phyloP scores from a whole-genome alignment of 1,140 invertebrate genomes.

The Zaprionus lachaisei region DNA sequence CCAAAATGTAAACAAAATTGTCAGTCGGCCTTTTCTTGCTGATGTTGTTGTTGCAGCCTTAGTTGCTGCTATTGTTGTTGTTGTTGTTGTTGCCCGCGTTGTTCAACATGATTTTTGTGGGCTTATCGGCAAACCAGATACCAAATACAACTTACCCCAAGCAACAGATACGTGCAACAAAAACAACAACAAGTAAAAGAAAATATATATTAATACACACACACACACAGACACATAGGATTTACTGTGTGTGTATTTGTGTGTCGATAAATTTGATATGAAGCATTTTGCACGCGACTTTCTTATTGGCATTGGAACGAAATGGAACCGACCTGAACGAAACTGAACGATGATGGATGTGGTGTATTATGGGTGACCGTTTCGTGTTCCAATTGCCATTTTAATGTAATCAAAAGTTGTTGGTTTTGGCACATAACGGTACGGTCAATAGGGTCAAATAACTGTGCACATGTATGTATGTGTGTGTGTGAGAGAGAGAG shows the following conservation, averaged over 20 bases:
- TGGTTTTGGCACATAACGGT: constrained; percentile 34
- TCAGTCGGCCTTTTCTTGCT: constrained; percentile 46
- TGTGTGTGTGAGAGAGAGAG: not conserved
- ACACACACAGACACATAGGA: not conserved
- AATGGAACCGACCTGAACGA: constrained; percentile 53
- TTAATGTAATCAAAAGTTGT: constrained; percentile 40
- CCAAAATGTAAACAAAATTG: constrained; percentile 79
- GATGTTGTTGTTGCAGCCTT: constrained; percentile 16
- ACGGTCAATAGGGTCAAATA: constrained; percentile 45
- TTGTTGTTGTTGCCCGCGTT: constrained; percentile 33
- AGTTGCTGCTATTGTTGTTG: constrained; percentile 31
- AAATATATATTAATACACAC: constrained; percentile 15
- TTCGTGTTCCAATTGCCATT: constrained; percentile 45
- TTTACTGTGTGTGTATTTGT: not conserved
- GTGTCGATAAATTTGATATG: constrained; percentile 53
- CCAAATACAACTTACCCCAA: constrained; percentile 29
- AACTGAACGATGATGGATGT: constrained; percentile 40
- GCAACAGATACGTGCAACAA: constrained; percentile 18
- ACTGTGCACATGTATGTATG: constrained; percentile 24
- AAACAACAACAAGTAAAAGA: constrained; percentile 21
- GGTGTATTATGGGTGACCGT: constrained; percentile 2
- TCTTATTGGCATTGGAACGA: constrained; percentile 75
- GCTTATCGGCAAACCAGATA: constrained; percentile 77
- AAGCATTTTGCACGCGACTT: constrained; percentile 73
- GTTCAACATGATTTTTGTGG: constrained; percentile 53